Conservation (phyloP, 1,140 invertebrate species). For the Pseudomyrmex sp. region DNA sequence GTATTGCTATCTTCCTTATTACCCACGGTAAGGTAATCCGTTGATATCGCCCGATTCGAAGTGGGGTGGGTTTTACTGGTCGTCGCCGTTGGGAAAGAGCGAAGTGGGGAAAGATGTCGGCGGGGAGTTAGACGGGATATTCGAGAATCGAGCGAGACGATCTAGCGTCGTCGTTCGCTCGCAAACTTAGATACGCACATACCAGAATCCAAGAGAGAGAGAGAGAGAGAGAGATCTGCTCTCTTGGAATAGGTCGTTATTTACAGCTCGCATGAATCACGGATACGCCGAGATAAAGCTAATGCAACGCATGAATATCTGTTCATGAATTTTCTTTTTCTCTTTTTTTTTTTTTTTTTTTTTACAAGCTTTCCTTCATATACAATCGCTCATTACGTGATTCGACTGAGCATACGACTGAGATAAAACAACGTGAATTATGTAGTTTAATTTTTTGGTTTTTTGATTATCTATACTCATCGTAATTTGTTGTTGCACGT, state of each 20-base stretch:
- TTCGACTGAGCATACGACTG: neutral
- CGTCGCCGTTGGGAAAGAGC: neutral
- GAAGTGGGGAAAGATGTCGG: neutral
- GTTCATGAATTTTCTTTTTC: neutral
- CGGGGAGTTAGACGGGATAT: slow-evolving; percentile 45
- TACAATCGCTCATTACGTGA: slow-evolving; percentile 4
- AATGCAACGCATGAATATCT: slow-evolving; percentile 61
- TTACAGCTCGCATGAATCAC: slow-evolving; percentile 64
- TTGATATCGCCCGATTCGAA: slow-evolving; percentile 50
- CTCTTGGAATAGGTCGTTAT: slow-evolving; percentile 56
- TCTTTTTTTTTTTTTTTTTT: neutral
- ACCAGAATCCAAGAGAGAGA: slow-evolving; percentile 51
- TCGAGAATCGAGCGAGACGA: slow-evolving; percentile 46
- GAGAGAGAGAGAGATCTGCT: neutral
- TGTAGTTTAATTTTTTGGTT: neutral
- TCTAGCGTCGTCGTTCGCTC: slow-evolving; percentile 34
- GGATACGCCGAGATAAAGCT: slow-evolving; percentile 58
- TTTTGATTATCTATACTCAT: neutral
- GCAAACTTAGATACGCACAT: slow-evolving; percentile 54
- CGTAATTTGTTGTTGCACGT: neutral
- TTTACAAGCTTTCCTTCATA: neutral
- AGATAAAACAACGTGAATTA: neutral
- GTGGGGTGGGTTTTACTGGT: neutral
- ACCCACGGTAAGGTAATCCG: slow-evolving; percentile 42
- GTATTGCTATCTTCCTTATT: slow-evolving; percentile 69